A percentile compares a stretch with the other conserved stretches of the same genome.
Evolutionary conservation across 35 echinoderm and acorn worm species (phyloP).

Genomic region (Diadema setosum): DNA sequence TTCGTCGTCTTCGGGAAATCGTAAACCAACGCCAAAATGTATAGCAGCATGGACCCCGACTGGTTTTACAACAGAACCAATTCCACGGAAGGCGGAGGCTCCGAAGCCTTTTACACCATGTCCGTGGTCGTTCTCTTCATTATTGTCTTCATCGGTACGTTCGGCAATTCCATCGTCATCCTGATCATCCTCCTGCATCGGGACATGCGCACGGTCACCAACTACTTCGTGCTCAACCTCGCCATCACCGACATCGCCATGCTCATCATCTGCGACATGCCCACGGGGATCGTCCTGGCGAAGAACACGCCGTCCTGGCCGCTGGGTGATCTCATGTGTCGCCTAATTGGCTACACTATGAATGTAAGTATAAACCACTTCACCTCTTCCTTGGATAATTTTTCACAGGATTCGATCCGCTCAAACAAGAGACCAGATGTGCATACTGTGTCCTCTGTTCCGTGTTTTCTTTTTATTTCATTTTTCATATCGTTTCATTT

Average conservation of each 20-base stretch:
- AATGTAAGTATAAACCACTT: conserved; percentile 84
- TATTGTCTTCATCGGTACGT: conserved; percentile 47
- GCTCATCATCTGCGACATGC: conserved; percentile 67
- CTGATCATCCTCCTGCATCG: conserved; percentile 76
- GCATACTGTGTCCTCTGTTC: neutral
- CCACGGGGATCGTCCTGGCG: conserved; percentile 22
- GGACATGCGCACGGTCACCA: conserved; percentile 96
- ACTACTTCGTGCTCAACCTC: conserved; percentile 86
- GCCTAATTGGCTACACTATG: conserved; percentile 59
- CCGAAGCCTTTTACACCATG: too few relatives aligned
- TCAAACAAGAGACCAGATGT: neutral
- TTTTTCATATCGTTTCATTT: too few relatives aligned
- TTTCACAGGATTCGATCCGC: neutral
- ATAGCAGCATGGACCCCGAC: too few relatives aligned
- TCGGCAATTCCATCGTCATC: conserved; percentile 80
- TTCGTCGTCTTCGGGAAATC: too few relatives aligned
- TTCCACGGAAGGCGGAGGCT: too few relatives aligned
- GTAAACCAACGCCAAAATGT: too few relatives aligned
- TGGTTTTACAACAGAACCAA: too few relatives aligned
- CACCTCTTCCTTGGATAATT: neutral
- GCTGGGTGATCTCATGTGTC: conserved; percentile 69
- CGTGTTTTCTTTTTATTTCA: too few relatives aligned
- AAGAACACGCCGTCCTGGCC: neutral
- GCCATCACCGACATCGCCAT: conserved; percentile 74
- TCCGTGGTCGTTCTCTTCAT: neutral